These are phyloP conservation scores for Callospermophilus lateralis DNA, from an alignment of 2,113 vertebrate genomes.

Conservation along the genomic window DNA sequence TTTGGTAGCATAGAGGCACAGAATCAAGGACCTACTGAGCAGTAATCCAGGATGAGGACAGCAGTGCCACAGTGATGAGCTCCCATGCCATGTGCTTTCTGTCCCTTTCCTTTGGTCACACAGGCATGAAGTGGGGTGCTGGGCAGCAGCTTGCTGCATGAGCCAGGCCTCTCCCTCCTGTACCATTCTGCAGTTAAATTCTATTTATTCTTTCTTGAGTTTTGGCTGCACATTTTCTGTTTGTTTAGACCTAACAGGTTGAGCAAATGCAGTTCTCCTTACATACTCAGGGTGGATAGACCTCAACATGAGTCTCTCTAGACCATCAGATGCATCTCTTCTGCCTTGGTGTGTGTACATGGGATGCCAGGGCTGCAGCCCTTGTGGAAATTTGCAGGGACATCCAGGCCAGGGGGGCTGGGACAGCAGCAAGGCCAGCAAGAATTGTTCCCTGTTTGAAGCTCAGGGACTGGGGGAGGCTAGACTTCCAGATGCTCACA, in stretches of 20 bases:
- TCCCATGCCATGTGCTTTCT: not conserved
- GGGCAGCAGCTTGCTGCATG: not conserved
- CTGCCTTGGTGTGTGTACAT: not conserved
- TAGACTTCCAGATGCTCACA: conserved; percentile 7
- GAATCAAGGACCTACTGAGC: not conserved
- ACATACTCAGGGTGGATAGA: not conserved
- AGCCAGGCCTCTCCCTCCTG: not conserved
- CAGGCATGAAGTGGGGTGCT: not conserved
- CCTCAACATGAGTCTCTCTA: not conserved
- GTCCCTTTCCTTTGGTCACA: not conserved
- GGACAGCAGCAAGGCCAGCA: not conserved
- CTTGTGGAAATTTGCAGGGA: not conserved
- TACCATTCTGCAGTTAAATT: not conserved
- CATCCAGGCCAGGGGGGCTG: not conserved
- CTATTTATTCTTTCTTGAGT: not conserved
- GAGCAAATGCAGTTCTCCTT: conserved; percentile 4
- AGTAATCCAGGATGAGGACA: not conserved
- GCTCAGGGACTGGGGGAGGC: not conserved
- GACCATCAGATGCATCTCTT: not conserved
- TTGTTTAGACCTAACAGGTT: not conserved
- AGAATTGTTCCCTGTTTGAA: not conserved
- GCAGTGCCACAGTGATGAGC: not conserved
- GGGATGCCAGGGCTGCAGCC: not conserved
- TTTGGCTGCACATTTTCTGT: not conserved
- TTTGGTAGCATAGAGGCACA: not conserved